phyloP scores from a whole-genome alignment of 2,888 invertebrate species.

The Hydrotaea cyrtoneurina region DNA sequence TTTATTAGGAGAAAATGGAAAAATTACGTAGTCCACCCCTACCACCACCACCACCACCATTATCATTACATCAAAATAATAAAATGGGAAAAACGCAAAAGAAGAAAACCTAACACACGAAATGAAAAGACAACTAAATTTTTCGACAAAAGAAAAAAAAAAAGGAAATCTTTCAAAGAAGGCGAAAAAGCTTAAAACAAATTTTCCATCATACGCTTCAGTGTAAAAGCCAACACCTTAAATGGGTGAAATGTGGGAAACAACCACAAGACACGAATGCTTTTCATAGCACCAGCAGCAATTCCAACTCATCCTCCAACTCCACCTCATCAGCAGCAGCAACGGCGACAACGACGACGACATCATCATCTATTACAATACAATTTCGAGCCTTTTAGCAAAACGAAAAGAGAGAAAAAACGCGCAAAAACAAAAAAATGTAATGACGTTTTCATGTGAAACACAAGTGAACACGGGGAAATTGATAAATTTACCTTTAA shows the following conservation, averaged over 20 bases:
- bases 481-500: slow-evolving; percentile 24
- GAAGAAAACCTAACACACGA: neutral
- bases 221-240: slow-evolving; percentile 20
- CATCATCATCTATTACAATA: too few relatives aligned
- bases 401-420: neutral
- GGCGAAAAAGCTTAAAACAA: neutral
- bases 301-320: neutral
- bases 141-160: neutral
- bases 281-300: neutral
- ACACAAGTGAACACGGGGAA: neutral
- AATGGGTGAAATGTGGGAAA: neutral
- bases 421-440: too few relatives aligned
- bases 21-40: neutral
- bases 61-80: neutral
- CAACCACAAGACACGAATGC: slow-evolving; percentile 2
- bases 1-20: slow-evolving; percentile 4
- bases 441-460: neutral
- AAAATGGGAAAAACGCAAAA: neutral
- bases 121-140: neutral
- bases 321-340: too few relatives aligned
- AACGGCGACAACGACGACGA: too few relatives aligned
- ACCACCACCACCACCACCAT: too few relatives aligned
- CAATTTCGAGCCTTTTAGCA: neutral
- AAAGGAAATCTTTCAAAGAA: neutral
- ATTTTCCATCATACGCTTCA: neutral